Base-by-base conservation (phyloP, 2,797 vertebrate species). In the Bryconaethiops microstoma region DNA sequence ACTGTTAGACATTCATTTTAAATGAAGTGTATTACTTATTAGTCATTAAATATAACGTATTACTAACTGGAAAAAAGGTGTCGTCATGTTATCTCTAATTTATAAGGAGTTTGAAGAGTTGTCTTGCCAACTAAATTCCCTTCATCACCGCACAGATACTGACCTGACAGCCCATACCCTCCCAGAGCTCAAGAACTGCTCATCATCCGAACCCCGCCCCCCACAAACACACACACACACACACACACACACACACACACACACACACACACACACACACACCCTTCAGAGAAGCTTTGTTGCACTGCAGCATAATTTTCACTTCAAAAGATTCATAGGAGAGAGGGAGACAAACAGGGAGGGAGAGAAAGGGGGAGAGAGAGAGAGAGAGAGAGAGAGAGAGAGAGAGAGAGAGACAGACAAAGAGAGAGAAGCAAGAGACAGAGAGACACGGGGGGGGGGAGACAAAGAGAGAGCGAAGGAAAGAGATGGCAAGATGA, bases 121-220 rank as follows among this genome's bases (percentile, higher is more conserved):
- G 65, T 68, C 21, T 52, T 7, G 23, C 48, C 69, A 71, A 14
- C 67, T 23, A 50, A 14, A 63, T 63, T 63, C 62, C 62, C 25
- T 52, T 25, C 23, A 71, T 71, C 48, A 0, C 48, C 35, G n/a
- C 16, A 19, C 25, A 19, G 14, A 29, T 55, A 54, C n/a, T n/a
- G n/a, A n/a, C n/a, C 50, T 17, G 70, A n/a, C 70, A 72, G 23
- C 0, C 48, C 16, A 16, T 19, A 54, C 70, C 50, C 14, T 54
- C 50, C 16, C n/a, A 71, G 23, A 71, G 45, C 68, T 52, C 10
- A 9, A 52, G 8, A 52, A 71, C 21, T 21, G 6, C 23, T 42
- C 21, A 5, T 42, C 23, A 45, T 21, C 40, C 39, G 7, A 25
- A 13, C 62, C 5, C 45, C 39, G 2, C 5, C 5, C n/a, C n/a